Conservation (phyloP, 37 sponge, comb jelly and placozoan genomes). For the Chondrilla cf. caribensis region DNA sequence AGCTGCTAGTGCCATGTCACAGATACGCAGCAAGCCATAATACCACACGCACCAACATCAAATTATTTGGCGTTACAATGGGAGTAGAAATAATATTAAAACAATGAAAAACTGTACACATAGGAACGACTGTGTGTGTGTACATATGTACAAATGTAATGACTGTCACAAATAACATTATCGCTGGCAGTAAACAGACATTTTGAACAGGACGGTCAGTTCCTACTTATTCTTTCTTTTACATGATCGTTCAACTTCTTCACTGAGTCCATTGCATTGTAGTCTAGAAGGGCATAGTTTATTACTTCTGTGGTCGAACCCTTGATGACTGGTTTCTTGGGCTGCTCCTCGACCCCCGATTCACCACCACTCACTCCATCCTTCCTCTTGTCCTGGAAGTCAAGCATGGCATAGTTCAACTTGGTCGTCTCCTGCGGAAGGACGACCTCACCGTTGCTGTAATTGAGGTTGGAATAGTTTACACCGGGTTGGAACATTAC, state of each 20-base stretch:
- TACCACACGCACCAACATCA: no score
- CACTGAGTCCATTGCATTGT: constrained; percentile 11
- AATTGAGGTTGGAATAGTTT: constrained; percentile 1
- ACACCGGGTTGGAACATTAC: background rate
- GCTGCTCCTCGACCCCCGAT: background rate
- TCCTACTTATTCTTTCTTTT: background rate
- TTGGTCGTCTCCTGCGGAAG: background rate
- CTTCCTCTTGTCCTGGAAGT: background rate
- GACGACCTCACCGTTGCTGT: background rate
- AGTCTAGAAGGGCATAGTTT: background rate
- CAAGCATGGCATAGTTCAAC: background rate
- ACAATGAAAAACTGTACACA: no score
- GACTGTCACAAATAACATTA: no score
- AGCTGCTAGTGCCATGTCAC: no score
- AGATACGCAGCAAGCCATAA: no score
- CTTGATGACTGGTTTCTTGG: background rate
- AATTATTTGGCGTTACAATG: no score
- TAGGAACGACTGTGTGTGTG: no score
- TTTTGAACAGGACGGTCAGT: no score
- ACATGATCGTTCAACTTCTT: background rate
- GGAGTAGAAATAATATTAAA: no score
- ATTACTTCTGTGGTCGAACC: background rate
- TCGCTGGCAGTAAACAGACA: no score
- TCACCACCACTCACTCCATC: background rate
- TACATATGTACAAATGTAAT: no score